Base-by-base conservation (phyloP, 23 tunicate species). In the Trididemnum miniatum region DNA sequence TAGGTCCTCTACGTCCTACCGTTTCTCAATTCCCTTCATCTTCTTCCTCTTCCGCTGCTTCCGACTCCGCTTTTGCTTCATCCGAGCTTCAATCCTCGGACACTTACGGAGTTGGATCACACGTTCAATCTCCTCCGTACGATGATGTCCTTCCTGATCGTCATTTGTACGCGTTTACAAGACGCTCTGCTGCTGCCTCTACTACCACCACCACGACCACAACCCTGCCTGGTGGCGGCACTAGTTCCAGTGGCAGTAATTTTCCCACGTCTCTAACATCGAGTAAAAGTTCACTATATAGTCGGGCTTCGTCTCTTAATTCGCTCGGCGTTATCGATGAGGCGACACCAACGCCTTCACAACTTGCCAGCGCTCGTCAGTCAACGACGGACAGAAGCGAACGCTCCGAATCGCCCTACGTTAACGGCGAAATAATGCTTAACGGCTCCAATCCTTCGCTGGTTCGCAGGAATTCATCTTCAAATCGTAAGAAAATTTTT, bases 321-420 rank as follows among this genome's bases (percentile, higher is more conserved):
- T 85, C 89, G 20, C 83, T 85, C 23, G 59, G 89, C 65, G 83
- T 85, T 0, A 85, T 85, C 63, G 89, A 85, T 83, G 89, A 85
- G 28, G 44, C 83, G 28, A 85, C 89, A 1, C 89, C 89, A 51
- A 85, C 89, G 12, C 89, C 89, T 65, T 65, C 81, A 23, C 82
- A 76, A 36, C 34, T 85, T 9, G 82, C 89, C 51, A 77, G 76
- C 49, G 89, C 89, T 0, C 27, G 86, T 22, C 59, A 33, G 36
- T 63, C 84, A 5, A 23, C 80, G n/a, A 35, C 33, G 22, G 80
- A 40, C 28, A 5, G 22, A 35, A 26, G 22, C 22, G 67, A 57
- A 2, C 69, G 39, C 20, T 9, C 75, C 38, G 75, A 31, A 5
- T 67, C 75, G 7, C 38, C 75, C 5, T 9, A 30, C 38, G 7